Conservation (phyloP, 2,888 invertebrate species). For the Drosophila greeni region DNA sequence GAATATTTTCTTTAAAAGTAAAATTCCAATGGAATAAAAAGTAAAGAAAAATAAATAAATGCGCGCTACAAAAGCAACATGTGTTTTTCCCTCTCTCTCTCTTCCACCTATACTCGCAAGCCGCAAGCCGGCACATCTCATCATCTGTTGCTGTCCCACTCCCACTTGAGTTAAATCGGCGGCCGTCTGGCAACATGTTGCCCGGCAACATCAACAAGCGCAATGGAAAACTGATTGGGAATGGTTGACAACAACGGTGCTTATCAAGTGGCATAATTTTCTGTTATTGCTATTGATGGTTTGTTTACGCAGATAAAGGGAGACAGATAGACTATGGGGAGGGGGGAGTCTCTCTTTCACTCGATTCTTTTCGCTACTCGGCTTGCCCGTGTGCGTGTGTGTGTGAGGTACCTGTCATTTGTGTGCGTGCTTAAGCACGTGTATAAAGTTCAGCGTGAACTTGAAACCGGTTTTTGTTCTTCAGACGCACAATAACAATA, state of each 20-base stretch:
- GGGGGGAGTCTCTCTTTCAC: not conserved
- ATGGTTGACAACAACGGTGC: constrained; percentile 14
- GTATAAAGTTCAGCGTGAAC: constrained; percentile 12
- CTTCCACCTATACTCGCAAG: not conserved
- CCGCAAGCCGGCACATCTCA: constrained; percentile 2
- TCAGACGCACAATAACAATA: constrained; percentile 7
- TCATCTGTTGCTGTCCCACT: not conserved
- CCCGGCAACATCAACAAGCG: constrained; percentile 7
- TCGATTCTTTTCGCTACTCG: not conserved
- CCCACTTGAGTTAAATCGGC: not conserved
- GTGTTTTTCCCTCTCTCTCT: constrained; percentile 14
- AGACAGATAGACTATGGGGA: not conserved
- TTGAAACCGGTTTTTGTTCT: constrained; percentile 3
- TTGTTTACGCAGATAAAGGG: constrained; percentile 23
- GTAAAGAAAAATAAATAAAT: not conserved
- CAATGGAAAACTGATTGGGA: constrained; percentile 23
- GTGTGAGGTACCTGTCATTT: not conserved
- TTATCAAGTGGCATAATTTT: constrained; percentile 15
- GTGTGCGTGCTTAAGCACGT: constrained; percentile 2
- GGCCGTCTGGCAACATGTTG: constrained; percentile 28
- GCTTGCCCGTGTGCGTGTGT: not conserved
- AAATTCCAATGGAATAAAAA: not conserved
- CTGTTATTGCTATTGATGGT: constrained; percentile 16
- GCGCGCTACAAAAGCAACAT: constrained; percentile 25
- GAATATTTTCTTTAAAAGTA: no score